Evolutionary conservation across 2,888 invertebrate genomes (phyloP), one percentile per base, ranked within the genome.

Genomic region (Barypeithes pellucidus): DNA sequence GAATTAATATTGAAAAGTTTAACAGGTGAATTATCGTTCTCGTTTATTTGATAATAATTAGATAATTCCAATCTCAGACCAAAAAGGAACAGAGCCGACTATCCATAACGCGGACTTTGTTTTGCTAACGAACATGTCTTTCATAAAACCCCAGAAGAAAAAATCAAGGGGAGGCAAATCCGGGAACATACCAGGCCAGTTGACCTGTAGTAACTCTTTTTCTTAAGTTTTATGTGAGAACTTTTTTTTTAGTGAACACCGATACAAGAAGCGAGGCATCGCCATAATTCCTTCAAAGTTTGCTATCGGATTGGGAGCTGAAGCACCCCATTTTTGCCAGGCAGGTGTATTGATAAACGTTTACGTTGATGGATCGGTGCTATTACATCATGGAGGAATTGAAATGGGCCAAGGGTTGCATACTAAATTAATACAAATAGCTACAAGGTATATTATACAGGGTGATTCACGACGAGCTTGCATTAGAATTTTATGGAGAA

Each of bases 381-480:
- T 98, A 9, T 81, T 98, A 18, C 91, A 93, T 0, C 97, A 96
- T 83, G 96, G 96, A 33, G 98, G 72, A 16, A 93, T 94, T 8
- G 98, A 98, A 89, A 98, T 98, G 94, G 98, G 98, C 0, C 98
- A 98, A 87, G 98, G 98, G 0, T 87, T 98, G 4, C 95, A 97
- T 83, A 98, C 96, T 0, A 98, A 98, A 88, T 96, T 97, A 93
- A 92, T 96, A 63, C 97, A 98, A 89, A 92, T 96, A 11, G 95
- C 95, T 3, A 93, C 95, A 50, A 68, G 68, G 68, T 68, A 24
- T 11, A 24, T 12, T n/a, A n/a, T n/a, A n/a, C n/a, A n/a, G n/a
- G n/a, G n/a, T n/a, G n/a, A n/a, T n/a, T n/a, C n/a, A n/a, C n/a
- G n/a, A n/a, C n/a, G n/a, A n/a, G n/a, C n/a, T n/a, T n/a, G n/a